phyloP scores from a whole-genome alignment of 2,113 vertebrate species.

The Capreolus pygargus region DNA sequence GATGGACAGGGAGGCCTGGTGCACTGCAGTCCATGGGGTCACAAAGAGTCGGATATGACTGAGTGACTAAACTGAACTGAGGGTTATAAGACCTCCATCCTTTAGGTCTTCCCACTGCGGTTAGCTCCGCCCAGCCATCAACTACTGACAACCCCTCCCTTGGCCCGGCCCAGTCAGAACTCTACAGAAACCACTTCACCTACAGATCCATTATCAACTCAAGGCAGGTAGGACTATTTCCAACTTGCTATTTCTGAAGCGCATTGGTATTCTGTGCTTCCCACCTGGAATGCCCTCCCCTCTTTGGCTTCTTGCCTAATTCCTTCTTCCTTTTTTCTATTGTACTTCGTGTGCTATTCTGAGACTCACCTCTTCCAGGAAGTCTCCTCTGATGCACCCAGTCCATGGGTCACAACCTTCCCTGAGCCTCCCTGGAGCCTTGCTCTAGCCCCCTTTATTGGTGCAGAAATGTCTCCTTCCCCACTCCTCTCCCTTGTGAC shows the following conservation, averaged over 20 bases:
- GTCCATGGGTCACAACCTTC: background rate
- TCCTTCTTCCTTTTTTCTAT: background rate
- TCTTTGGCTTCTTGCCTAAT: background rate
- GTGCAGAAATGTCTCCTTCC: background rate
- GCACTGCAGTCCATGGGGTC: no score
- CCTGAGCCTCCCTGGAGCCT: background rate
- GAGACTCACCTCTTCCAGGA: background rate
- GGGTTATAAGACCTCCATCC: background rate
- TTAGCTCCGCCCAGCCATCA: background rate
- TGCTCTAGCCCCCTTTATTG: background rate
- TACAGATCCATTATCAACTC: background rate
- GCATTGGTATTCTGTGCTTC: background rate
- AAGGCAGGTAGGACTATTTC: background rate
- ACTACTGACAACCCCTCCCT: background rate
- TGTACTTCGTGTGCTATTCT: background rate
- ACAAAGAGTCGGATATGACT: fast-evolving
- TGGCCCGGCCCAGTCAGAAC: no score
- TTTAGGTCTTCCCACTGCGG: background rate
- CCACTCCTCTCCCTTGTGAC: background rate
- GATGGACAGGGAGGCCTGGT: no score
- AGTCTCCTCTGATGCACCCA: background rate
- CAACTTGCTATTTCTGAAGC: no score
- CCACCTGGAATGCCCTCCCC: no score
- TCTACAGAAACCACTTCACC: background rate
- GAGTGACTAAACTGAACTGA: no score